Conservation (phyloP, 2,888 invertebrate species). For the Sinohyriopsis cumingii region DNA sequence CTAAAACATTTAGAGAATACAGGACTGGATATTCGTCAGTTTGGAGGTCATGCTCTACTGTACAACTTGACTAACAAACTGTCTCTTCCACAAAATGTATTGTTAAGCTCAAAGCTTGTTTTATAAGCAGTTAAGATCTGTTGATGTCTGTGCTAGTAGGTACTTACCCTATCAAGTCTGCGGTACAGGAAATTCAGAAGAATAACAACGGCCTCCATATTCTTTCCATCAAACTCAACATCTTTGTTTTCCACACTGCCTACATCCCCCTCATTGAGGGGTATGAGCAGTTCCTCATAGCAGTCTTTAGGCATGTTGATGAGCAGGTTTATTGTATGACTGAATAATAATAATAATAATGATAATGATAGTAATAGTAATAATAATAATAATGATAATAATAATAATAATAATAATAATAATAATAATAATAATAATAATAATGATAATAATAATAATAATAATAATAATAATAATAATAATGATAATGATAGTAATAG, state of each 20-base stretch:
- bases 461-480: too few relatives aligned
- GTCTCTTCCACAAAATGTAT: too few relatives aligned
- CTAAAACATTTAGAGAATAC: too few relatives aligned
- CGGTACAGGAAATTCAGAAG: conserved; percentile 82
- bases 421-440: too few relatives aligned
- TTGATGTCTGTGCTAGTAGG: neutral
- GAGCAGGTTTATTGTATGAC: conserved; percentile 87
- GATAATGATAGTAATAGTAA: neutral
- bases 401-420: too few relatives aligned
- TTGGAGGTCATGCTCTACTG: too few relatives aligned
- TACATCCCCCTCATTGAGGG: conserved; percentile 74
- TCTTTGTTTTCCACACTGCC: conserved; percentile 63
- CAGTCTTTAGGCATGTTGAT: conserved; percentile 86
- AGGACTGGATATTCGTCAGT: too few relatives aligned
- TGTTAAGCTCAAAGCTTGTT: too few relatives aligned
- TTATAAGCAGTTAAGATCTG: neutral
- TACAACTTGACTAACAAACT: too few relatives aligned
- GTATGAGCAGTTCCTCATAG: conserved; percentile 81
- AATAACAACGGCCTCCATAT: conserved; percentile 84
- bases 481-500: too few relatives aligned
- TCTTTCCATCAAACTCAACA: conserved; percentile 80
- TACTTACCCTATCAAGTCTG: conserved; percentile 76
- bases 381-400: too few relatives aligned
- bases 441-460: too few relatives aligned
- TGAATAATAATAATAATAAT: conserved; percentile 64